phyloP scores from a whole-genome alignment of 1,140 invertebrate genomes.

The Calycopis cecrops region DNA sequence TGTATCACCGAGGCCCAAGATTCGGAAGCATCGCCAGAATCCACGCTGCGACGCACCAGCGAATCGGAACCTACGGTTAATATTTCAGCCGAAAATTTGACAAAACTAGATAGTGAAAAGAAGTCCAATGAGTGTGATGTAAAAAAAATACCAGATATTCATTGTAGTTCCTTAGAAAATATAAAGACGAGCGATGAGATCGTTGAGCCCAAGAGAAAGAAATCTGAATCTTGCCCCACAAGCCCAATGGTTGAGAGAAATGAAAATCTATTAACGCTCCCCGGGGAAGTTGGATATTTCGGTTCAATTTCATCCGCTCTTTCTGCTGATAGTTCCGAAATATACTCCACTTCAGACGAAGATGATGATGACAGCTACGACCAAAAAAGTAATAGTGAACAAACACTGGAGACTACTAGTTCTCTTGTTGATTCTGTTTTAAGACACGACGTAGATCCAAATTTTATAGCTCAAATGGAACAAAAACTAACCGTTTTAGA shows the following conservation, averaged over 20 bases:
- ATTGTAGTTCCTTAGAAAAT: slow-evolving; percentile 56
- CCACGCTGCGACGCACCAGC: slow-evolving; percentile 59
- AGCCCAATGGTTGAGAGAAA: slow-evolving; percentile 54
- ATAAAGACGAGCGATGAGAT: slow-evolving; percentile 38
- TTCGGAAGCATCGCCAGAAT: slow-evolving; percentile 62
- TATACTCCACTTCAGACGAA: slow-evolving; percentile 63
- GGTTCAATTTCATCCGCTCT: slow-evolving; percentile 63
- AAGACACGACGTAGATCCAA: slow-evolving; percentile 50
- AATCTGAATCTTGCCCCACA: slow-evolving; percentile 66
- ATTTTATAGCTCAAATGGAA: slow-evolving; percentile 59
- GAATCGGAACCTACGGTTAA: slow-evolving; percentile 57
- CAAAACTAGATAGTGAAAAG: slow-evolving; percentile 15
- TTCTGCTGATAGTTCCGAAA: slow-evolving; percentile 65
- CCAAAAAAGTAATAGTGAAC: slow-evolving; percentile 46
- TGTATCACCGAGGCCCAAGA: slow-evolving; percentile 76
- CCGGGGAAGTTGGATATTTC: slow-evolving; percentile 53
- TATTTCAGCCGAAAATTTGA: slow-evolving; percentile 38
- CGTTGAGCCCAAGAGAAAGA: slow-evolving; percentile 36
- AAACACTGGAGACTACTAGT: slow-evolving; percentile 72
- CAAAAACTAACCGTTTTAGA: slow-evolving; percentile 53
- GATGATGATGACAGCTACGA: slow-evolving; percentile 72
- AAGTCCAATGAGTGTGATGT: slow-evolving; percentile 19
- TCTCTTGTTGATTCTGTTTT: slow-evolving; percentile 74
- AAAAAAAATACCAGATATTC: slow-evolving; percentile 50
- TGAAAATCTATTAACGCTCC: slow-evolving; percentile 61